Percentiles rank a stretch among this genome's conserved stretches.
Conservation (phyloP, 2,113 vertebrate species). For the Tetraodon nigroviridis region DNA sequence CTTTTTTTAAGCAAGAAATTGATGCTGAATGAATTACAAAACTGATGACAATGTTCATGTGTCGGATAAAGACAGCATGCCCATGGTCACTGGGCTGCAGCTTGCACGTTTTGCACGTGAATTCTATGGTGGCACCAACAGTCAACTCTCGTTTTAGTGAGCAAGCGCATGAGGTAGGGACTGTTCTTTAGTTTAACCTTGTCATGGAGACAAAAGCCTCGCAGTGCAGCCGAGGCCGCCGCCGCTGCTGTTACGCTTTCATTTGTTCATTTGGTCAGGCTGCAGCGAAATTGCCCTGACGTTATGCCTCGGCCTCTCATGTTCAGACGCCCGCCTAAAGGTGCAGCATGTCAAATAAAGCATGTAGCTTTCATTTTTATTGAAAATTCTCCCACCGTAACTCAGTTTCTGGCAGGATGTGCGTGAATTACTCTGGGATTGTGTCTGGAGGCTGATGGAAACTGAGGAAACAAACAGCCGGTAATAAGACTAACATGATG, state of each 20-base stretch:
- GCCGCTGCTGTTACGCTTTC: constrained; percentile 43
- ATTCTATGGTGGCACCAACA: constrained; percentile 42
- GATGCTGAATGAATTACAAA: too few relatives aligned
- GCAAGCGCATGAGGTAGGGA: constrained; percentile 42
- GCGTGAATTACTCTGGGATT: neutral
- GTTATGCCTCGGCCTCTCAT: constrained; percentile 27
- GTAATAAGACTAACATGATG: too few relatives aligned
- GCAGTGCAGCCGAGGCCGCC: constrained; percentile 45
- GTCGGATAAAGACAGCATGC: constrained; percentile 7
- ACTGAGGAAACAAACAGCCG: neutral
- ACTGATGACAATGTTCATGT: neutral
- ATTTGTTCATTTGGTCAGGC: constrained; percentile 34
- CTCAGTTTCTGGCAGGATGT: neutral
- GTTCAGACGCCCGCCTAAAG: constrained; percentile 39
- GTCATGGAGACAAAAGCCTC: constrained; percentile 60
- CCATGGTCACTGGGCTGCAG: constrained; percentile 34
- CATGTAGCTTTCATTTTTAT: constrained; percentile 13
- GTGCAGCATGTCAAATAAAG: constrained; percentile 34
- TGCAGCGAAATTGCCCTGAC: constrained; percentile 39
- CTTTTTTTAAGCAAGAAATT: too few relatives aligned
- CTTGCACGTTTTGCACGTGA: constrained; percentile 47
- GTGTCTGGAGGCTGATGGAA: constrained; percentile 1
- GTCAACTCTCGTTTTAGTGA: constrained; percentile 58
- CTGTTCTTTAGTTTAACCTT: constrained; percentile 69
- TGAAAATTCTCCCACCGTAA: constrained; percentile 13